Evolutionary conservation across 1,140 invertebrate genomes (phyloP).

Genomic region (Drosophila truncata): DNA sequence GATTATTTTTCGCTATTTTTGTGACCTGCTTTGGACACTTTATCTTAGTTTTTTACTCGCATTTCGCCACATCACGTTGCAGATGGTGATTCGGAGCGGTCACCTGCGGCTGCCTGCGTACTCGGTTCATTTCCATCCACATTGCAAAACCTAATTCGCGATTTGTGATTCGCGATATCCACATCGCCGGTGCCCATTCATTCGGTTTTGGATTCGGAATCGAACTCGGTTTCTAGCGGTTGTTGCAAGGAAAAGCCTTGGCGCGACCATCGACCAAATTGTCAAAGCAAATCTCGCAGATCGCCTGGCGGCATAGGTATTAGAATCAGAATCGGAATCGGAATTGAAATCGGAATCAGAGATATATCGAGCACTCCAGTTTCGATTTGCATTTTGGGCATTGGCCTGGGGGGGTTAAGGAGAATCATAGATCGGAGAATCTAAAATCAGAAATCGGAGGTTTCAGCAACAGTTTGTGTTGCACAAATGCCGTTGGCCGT

Average conservation of each 20-base stretch:
- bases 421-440: conserved; percentile 12
- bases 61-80: conserved; percentile 68
- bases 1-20: not conserved
- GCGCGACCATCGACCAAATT: conserved; percentile 57
- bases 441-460: conserved; percentile 9
- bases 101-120: conserved; percentile 68
- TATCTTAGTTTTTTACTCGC: not conserved
- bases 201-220: conserved; percentile 3
- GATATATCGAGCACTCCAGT: conserved; percentile 61
- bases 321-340: conserved; percentile 40
- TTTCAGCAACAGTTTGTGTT: conserved; percentile 38
- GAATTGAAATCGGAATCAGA: conserved; percentile 38
- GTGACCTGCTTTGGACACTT: not conserved
- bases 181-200: conserved; percentile 24
- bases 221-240: conserved; percentile 55
- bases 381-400: conserved; percentile 69
- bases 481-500: conserved; percentile 56
- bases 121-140: conserved; percentile 52
- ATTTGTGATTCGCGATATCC: conserved; percentile 32
- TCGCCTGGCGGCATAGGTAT: too few species aligned
- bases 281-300: conserved; percentile 12
- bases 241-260: conserved; percentile 72
- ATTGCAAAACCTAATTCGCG: conserved; percentile 40
- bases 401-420: conserved; percentile 45
- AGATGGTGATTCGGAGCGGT: conserved; percentile 49